These are phyloP conservation scores for Gallinago media DNA, from an alignment of 2,113 vertebrate species.

Conservation along the genomic window DNA sequence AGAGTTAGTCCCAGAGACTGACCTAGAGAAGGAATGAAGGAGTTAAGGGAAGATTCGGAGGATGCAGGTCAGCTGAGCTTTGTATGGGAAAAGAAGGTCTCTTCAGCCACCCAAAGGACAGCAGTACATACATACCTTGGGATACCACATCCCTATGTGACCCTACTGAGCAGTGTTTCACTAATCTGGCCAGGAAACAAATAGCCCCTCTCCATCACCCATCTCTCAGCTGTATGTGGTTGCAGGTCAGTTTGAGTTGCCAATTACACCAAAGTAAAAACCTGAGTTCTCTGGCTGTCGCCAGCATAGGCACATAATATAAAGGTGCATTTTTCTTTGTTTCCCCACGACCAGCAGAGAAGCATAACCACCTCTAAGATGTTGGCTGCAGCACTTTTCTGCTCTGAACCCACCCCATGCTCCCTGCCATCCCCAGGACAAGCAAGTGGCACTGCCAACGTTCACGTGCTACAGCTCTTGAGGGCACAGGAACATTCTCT, in stretches of 20 bases:
- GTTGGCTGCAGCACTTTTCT: neutral
- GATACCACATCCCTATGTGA: neutral
- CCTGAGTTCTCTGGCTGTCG: neutral
- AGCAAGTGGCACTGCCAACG: neutral
- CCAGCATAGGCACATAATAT: neutral
- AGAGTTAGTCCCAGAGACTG: neutral
- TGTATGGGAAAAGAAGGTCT: neutral
- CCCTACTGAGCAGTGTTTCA: neutral
- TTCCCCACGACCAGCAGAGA: neutral
- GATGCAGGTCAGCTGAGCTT: neutral
- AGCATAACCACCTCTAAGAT: neutral
- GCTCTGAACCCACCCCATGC: neutral
- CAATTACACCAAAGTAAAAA: neutral
- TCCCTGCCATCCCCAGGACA: neutral
- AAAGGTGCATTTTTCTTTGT: neutral
- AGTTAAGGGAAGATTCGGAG: neutral
- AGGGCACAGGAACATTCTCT: neutral
- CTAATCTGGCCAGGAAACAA: neutral
- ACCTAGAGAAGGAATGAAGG: neutral
- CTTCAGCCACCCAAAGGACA: neutral
- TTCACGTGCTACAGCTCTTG: accelerated
- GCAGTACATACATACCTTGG: neutral
- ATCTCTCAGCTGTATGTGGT: neutral
- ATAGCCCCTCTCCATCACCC: neutral
- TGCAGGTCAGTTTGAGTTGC: neutral